Conservation (phyloP, 2,888 invertebrate species). For the Schizaphis graminum region DNA sequence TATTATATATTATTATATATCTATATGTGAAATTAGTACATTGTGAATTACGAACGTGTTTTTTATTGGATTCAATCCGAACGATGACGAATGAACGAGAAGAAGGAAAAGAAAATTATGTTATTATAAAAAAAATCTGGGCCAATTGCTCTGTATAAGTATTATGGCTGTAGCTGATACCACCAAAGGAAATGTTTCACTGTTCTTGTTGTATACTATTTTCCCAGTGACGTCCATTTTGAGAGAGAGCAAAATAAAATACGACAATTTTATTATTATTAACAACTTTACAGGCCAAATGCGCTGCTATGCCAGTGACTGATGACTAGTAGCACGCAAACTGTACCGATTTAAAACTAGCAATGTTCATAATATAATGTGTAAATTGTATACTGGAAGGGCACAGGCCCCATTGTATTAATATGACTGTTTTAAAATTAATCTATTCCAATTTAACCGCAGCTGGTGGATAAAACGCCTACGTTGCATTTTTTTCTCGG, state of each 20-base stretch:
- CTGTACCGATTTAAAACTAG: slow-evolving; percentile 27
- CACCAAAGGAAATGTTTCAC: slow-evolving; percentile 41
- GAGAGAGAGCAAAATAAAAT: slow-evolving; percentile 34
- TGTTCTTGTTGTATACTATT: slow-evolving; percentile 12
- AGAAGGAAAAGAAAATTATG: slow-evolving; percentile 26
- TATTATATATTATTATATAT: too few relatives aligned
- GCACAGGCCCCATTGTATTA: slow-evolving; percentile 38
- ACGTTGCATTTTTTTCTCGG: slow-evolving; percentile 6
- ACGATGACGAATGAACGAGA: neutral
- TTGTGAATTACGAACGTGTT: neutral
- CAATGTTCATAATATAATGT: slow-evolving; percentile 16
- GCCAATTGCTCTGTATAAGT: slow-evolving; percentile 35
- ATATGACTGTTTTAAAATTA: slow-evolving; percentile 61
- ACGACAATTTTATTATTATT: neutral
- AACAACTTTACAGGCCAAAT: slow-evolving; percentile 22
- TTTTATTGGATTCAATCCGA: neutral
- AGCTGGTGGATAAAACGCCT: slow-evolving; percentile 57
- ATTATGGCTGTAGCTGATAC: neutral
- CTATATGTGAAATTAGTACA: slow-evolving; percentile 33
- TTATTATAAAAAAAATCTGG: slow-evolving; percentile 48
- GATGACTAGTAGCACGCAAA: slow-evolving; percentile 28
- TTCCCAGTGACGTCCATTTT: neutral
- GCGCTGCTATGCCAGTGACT: slow-evolving; percentile 7
- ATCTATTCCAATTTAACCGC: slow-evolving; percentile 60
- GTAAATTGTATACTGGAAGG: slow-evolving; percentile 54